Conservation (phyloP, 2,113 vertebrate genomes). For the Silurus meridionalis region DNA sequence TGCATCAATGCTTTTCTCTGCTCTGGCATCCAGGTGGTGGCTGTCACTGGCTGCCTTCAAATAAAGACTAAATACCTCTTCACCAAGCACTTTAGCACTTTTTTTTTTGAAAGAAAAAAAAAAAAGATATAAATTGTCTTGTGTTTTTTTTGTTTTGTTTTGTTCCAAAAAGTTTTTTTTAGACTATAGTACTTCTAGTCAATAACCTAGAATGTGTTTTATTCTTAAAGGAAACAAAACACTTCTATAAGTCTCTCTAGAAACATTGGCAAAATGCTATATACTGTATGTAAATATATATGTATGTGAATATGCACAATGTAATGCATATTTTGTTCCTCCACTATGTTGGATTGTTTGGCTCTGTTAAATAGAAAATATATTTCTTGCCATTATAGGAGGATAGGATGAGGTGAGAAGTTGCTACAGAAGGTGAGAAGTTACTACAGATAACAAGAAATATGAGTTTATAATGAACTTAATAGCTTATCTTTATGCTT, state of each 20-base stretch:
- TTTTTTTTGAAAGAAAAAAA: neutral
- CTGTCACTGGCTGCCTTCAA: neutral
- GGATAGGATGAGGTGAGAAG: constrained; percentile 1
- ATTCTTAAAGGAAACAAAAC: neutral
- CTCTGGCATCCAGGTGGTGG: neutral
- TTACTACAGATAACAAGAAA: constrained; percentile 20
- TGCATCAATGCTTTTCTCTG: neutral
- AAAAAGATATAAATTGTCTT: neutral
- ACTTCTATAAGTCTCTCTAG: neutral
- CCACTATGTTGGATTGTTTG: neutral
- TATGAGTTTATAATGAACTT: constrained; percentile 37
- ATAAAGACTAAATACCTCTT: neutral
- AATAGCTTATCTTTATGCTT: constrained; percentile 59
- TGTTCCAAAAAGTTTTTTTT: neutral
- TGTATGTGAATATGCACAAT: too few relatives aligned
- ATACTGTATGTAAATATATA: neutral
- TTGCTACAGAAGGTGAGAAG: neutral
- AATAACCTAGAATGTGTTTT: neutral
- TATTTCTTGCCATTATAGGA: constrained; percentile 19
- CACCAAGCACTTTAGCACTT: neutral
- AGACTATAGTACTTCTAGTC: neutral
- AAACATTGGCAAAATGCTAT: neutral
- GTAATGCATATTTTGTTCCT: neutral
- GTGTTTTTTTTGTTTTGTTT: neutral
- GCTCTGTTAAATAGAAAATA: constrained; percentile 18